These are phyloP conservation scores for Natrix natrix DNA, from an alignment of 2,797 vertebrate species.

Conservation along the genomic window DNA sequence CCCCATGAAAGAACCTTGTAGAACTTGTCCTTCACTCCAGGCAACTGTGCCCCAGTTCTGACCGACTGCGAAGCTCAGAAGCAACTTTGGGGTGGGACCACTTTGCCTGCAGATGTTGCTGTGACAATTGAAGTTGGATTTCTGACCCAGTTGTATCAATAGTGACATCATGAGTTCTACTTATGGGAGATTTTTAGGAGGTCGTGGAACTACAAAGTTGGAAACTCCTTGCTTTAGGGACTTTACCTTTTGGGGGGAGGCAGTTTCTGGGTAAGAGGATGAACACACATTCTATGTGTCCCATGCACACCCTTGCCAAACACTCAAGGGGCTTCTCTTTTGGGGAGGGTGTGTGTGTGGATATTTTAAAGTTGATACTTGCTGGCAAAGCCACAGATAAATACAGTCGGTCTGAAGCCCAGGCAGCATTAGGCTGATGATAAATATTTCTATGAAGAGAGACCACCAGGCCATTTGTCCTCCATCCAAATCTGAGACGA, in stretches of 20 bases:
- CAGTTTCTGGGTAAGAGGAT: neutral
- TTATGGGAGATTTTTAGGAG: neutral
- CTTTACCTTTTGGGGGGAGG: neutral
- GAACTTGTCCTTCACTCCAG: neutral
- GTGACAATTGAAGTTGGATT: neutral
- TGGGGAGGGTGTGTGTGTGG: neutral
- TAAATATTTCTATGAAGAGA: slow-evolving; percentile 5
- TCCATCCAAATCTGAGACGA: slow-evolving; percentile 49
- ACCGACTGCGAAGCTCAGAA: neutral
- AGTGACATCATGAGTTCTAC: neutral
- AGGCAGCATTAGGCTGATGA: neutral
- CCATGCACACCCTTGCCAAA: neutral
- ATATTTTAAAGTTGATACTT: neutral
- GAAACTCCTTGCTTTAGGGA: neutral
- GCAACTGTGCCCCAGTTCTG: neutral
- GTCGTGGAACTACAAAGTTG: neutral
- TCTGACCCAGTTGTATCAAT: neutral
- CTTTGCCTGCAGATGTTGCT: neutral
- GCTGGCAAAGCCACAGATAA: neutral
- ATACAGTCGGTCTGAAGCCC: fast-evolving
- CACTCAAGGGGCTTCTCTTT: neutral
- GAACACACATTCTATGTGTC: neutral
- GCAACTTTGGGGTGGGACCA: neutral
- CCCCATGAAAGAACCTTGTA: neutral
- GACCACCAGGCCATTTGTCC: slow-evolving; percentile 49